phyloP scores from a whole-genome alignment of 2,888 invertebrate genomes.

The Malthinus seriepunctatus region DNA sequence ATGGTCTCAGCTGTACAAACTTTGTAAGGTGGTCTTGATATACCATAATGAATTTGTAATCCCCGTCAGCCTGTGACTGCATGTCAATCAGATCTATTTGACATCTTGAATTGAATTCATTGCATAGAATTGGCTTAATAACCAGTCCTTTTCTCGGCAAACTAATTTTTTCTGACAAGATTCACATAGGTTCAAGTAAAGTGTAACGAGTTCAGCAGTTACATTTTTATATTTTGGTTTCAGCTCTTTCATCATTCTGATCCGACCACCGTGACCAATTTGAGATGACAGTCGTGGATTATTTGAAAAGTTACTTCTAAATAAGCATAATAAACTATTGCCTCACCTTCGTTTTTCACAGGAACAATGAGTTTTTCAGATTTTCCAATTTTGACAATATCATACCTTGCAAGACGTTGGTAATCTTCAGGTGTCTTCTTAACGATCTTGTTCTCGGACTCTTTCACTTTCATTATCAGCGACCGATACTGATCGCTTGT shows the following conservation, averaged over 20 bases:
- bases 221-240: background rate
- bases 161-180: background rate
- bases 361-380: slow-evolving; percentile 7
- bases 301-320: no score
- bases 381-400: background rate
- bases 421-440: slow-evolving; percentile 1
- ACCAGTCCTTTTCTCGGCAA: background rate
- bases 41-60: background rate
- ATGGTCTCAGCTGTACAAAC: background rate
- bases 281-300: no score
- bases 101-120: background rate
- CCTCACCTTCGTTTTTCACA: slow-evolving; percentile 2
- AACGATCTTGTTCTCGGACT: background rate
- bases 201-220: background rate
- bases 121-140: background rate
- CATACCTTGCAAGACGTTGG: slow-evolving; percentile 2
- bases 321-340: slow-evolving; percentile 3
- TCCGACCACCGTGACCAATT: background rate
- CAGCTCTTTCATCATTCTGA: background rate
- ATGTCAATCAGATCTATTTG: background rate
- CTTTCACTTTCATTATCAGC: background rate
- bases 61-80: background rate
- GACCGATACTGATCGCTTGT: background rate
- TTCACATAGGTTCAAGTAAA: background rate
- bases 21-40: background rate